Conservation (phyloP, 2,888 invertebrate species). For the Melanotus villosus region DNA sequence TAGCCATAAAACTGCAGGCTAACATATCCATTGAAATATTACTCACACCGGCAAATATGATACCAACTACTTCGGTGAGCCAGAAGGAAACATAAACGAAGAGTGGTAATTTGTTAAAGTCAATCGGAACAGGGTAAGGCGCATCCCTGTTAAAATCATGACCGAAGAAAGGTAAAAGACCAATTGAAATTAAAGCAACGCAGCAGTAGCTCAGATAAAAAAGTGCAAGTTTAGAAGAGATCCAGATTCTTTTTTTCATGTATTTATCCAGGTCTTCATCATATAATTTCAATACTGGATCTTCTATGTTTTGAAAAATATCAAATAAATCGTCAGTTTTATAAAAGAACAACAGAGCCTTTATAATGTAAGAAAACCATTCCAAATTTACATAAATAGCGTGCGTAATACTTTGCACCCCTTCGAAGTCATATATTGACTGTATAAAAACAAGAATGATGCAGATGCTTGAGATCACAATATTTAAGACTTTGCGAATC, state of each 20-base stretch:
- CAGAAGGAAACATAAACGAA: background rate
- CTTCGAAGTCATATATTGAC: no score
- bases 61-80: background rate
- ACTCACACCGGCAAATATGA: background rate
- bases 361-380: background rate
- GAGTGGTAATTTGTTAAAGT: background rate
- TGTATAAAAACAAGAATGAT: no score
- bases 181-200: background rate
- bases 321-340: background rate
- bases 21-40: background rate
- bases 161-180: background rate
- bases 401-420: background rate
- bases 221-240: background rate
- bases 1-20: background rate
- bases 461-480: no score
- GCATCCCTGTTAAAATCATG: background rate
- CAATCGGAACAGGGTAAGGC: background rate
- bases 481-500: no score
- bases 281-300: background rate
- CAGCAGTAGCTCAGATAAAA: background rate
- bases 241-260: background rate
- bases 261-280: background rate
- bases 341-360: background rate
- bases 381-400: background rate
- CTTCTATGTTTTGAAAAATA: background rate